Conservation (phyloP, 1,140 invertebrate species). For the Gyrodactylus bullatarudis region DNA sequence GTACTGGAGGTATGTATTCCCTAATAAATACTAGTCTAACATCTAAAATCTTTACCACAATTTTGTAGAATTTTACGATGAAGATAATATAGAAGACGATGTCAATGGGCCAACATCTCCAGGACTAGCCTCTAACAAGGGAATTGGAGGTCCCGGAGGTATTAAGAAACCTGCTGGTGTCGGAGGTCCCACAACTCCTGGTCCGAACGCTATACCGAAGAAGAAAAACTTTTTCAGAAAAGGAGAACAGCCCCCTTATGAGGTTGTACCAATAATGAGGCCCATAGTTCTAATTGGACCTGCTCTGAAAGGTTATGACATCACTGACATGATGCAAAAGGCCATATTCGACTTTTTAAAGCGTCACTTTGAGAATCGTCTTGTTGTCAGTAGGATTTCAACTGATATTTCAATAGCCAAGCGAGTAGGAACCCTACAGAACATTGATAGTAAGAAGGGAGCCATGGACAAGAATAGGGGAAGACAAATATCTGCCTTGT, state of each 20-base stretch:
- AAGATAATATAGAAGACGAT: not conserved
- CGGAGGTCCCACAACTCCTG: not conserved
- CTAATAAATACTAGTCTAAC: too few species aligned
- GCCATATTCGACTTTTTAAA: conserved; percentile 95
- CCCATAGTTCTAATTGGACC: conserved; percentile 92
- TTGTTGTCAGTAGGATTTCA: not conserved
- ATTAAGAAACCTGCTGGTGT: not conserved
- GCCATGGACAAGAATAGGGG: not conserved
- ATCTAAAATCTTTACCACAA: too few species aligned
- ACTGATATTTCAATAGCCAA: conserved; percentile 2
- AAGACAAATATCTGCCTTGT: not conserved
- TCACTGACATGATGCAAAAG: conserved; percentile 99
- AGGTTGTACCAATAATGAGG: conserved; percentile 97
- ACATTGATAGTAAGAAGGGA: not conserved
- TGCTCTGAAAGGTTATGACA: conserved; percentile 87
- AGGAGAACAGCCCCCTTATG: conserved; percentile 41
- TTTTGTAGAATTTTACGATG: not conserved
- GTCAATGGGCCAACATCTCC: not conserved
- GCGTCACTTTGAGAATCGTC: conserved; percentile 56
- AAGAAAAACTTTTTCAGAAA: not conserved
- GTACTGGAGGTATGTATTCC: too few species aligned
- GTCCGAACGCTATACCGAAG: not conserved
- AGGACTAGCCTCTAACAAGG: not conserved
- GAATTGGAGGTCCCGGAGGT: not conserved
- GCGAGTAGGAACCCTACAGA: not conserved